Evolutionary conservation across 2,888 invertebrate species (phyloP), one percentile per base, ranked within the genome.

Genomic region (Callimorpha dominula): DNA sequence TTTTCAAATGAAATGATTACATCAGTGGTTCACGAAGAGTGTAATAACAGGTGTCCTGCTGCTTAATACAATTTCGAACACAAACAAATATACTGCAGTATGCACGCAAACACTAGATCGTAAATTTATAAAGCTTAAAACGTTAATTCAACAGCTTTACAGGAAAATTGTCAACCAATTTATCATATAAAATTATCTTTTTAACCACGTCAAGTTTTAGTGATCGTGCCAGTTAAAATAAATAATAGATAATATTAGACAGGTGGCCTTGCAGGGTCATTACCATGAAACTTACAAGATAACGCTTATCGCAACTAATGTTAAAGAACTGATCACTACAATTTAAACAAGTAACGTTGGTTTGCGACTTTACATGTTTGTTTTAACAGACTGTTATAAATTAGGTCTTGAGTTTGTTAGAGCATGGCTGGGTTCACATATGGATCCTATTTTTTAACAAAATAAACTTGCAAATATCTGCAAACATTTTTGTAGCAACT

Each of bases 261-360:
- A 68, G 69, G 72, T 85, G 85, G 80, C 86, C 86, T 86, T 86
- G 86, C 69, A 62, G 81, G 86, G 86, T 86, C 85, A 85, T 81
- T 86, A 84, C 74, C 65, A 73, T 72, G 74, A 74, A 82, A 79
- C 69, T 77, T 17, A 72, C 15, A 57, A 81, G 81, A 83, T 83
- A 83, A 80, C 50, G 40, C 31, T 75, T 78, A 82, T 81, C 74
- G 69, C 65, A 68, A 74, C 72, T 72, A 71, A 49, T 67, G 31
- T 46, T 57, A 49, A 68, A 72, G 17, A 46, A 50, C 65, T 68
- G 57, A 57, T 68, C 54, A 57, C 63, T 63, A 64, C 40, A 52
- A 20, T 66, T 57, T 49, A 60, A n/a, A 49, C 42, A 65, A 70
- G 54, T 49, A 65, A 40, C 43, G 52, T 43, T 62, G 20, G 50